Base-by-base conservation (phyloP, 2,113 vertebrate species). In the Phalacrocorax aristotelis region DNA sequence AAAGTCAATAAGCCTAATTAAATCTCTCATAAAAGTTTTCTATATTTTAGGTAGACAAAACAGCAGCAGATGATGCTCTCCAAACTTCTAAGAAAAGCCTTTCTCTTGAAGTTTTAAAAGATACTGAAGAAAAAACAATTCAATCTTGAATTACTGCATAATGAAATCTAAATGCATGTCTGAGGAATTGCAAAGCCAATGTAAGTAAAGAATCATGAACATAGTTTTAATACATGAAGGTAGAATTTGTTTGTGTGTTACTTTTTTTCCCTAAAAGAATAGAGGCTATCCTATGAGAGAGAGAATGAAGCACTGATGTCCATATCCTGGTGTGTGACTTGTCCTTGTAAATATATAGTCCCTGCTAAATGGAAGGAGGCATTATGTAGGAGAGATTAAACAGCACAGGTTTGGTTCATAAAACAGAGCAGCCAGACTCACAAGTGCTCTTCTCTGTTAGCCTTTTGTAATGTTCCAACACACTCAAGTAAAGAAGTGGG, bases 291-390 rank as follows among this genome's bases (percentile, higher is more conserved):
- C 64, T 38, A 27, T 2, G 5, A 66, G 16, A 68, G 6, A 70
- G 12, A 87, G 16, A 79, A 49, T 7, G 3, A 90, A 85, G 72
- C 0, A 0, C 36, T 87, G n/a, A 65, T 23, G 12, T 10, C 64
- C 13, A 57, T 7, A 81, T 5, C 2, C 21, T 60, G 16, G 54
- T 22, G 48, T 2, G 2, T 55, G 46, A 65, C 18, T 42, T 80
- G 22, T 54, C 21, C 66, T 36, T 71, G n/a, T 62, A 95, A 78
- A 90, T 3, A 22, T 9, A 32, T 0, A 71, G 42, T 29, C 36
- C 26, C 18, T 44, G 40, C 20, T 69, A 72, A 72, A 61, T 4
- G 6, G 21, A 83, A 83, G 23, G 40, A 74, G 49, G 8, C 51
- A 49, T 74, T 74, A 91, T 4, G 27, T 9, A 86, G 20, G 30